Conservation (phyloP, 2,113 vertebrate species). For the Lophotis ruficrista region DNA sequence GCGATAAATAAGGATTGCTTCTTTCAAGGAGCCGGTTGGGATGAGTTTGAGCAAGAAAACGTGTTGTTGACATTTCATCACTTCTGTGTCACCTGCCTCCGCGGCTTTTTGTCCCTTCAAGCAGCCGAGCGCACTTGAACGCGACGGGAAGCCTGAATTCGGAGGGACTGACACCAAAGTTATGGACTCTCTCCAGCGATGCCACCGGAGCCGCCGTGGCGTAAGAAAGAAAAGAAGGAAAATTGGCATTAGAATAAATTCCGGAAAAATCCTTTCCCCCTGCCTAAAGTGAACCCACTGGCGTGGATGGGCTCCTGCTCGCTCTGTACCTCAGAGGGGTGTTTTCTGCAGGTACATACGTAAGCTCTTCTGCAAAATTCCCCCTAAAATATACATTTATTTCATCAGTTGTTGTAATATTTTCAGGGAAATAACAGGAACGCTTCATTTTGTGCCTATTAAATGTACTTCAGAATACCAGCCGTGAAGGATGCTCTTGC, state of each 20-base stretch:
- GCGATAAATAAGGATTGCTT: neutral
- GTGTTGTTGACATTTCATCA: neutral
- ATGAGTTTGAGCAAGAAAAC: neutral
- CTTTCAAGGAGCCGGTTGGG: neutral
- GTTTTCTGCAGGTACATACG: neutral
- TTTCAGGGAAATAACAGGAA: neutral
- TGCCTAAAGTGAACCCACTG: neutral
- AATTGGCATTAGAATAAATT: neutral
- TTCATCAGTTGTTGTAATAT: neutral
- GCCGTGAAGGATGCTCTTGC: neutral
- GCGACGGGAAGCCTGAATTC: neutral
- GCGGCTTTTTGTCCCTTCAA: neutral
- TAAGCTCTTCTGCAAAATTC: neutral
- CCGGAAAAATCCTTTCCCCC: neutral
- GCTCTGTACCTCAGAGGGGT: neutral
- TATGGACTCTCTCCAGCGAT: neutral
- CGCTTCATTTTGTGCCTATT: neutral
- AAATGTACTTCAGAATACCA: neutral
- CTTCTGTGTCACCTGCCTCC: neutral
- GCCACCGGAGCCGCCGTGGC: accelerated
- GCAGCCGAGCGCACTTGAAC: accelerated
- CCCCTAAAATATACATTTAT: accelerated
- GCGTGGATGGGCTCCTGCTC: neutral
- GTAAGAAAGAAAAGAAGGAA: too few relatives aligned
- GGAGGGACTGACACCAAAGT: neutral